These are phyloP conservation scores for Fragum whitleyi DNA, from an alignment of 2,888 invertebrate genomes.

Conservation along the genomic window DNA sequence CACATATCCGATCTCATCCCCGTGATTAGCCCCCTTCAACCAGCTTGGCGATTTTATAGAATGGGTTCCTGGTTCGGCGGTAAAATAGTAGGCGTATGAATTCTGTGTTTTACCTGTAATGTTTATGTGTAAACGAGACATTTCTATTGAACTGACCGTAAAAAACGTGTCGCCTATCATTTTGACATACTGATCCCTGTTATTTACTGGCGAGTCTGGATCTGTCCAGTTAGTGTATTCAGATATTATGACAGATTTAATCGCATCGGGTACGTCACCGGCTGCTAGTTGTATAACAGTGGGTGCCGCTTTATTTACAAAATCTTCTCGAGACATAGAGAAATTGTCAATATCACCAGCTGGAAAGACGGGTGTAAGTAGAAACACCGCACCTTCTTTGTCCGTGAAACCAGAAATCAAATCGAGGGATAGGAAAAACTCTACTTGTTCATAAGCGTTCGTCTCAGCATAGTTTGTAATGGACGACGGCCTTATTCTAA, in stretches of 20 bases:
- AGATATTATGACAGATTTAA: constrained; percentile 27
- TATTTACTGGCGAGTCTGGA: constrained; percentile 88
- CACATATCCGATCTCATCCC: constrained; percentile 56
- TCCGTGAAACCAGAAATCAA: constrained; percentile 96
- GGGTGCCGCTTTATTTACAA: neutral
- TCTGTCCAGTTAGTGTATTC: constrained; percentile 41
- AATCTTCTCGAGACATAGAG: neutral
- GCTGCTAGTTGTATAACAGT: neutral
- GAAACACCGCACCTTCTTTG: constrained; percentile 85
- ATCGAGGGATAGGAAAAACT: constrained; percentile 93
- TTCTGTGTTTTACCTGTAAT: neutral
- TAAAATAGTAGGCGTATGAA: constrained; percentile 72
- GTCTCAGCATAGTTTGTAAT: neutral
- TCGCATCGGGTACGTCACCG: constrained; percentile 8
- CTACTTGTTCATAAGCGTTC: constrained; percentile 72
- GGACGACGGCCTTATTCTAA: constrained; percentile 87
- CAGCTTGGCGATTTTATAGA: constrained; percentile 63
- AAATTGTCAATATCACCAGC: constrained; percentile 15
- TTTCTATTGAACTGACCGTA: constrained; percentile 85
- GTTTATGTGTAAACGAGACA: constrained; percentile 93
- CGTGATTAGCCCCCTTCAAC: constrained; percentile 80
- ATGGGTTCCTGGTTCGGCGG: constrained; percentile 46
- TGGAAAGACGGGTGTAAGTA: neutral
- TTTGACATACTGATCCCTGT: constrained; percentile 95
- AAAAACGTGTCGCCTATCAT: constrained; percentile 98